These are phyloP conservation scores for Cuniculus paca DNA, from an alignment of 2,797 vertebrate species.

Conservation along the genomic window DNA sequence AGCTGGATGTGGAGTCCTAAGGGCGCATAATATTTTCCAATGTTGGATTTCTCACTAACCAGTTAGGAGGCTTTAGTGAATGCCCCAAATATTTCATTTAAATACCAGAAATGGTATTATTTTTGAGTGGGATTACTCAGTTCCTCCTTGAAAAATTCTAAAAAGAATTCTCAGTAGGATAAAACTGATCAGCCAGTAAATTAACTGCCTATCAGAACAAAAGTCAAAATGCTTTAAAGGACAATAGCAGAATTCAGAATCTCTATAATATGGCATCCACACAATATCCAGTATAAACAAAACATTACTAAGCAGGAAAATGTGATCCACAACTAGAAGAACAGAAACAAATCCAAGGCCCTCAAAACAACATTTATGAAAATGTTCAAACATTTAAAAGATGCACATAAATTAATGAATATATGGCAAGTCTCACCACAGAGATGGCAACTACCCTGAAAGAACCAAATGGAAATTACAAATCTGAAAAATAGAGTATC, in stretches of 20 bases:
- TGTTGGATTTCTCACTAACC: neutral
- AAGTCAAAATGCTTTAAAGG: slow-evolving; percentile 16
- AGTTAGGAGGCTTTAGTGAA: neutral
- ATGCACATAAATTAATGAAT: neutral
- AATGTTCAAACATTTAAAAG: slow-evolving; percentile 13
- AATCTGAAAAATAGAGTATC: neutral
- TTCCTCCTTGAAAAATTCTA: neutral
- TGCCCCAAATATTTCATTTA: neutral
- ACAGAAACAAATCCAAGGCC: neutral
- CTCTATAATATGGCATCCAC: neutral
- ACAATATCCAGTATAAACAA: neutral
- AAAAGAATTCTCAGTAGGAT: neutral
- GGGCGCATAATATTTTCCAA: neutral
- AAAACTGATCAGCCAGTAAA: neutral
- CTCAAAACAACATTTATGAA: slow-evolving; percentile 12
- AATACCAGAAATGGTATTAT: neutral
- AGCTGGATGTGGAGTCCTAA: neutral
- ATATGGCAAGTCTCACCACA: neutral
- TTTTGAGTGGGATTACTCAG: neutral
- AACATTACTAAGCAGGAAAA: neutral
- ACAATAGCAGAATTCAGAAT: slow-evolving; percentile 39
- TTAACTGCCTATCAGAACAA: slow-evolving; percentile 23
- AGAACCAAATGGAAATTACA: neutral
- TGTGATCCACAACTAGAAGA: neutral
- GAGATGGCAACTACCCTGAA: neutral